Conservation (phyloP, 2,888 invertebrate genomes). For the Gryllus longicercus region DNA sequence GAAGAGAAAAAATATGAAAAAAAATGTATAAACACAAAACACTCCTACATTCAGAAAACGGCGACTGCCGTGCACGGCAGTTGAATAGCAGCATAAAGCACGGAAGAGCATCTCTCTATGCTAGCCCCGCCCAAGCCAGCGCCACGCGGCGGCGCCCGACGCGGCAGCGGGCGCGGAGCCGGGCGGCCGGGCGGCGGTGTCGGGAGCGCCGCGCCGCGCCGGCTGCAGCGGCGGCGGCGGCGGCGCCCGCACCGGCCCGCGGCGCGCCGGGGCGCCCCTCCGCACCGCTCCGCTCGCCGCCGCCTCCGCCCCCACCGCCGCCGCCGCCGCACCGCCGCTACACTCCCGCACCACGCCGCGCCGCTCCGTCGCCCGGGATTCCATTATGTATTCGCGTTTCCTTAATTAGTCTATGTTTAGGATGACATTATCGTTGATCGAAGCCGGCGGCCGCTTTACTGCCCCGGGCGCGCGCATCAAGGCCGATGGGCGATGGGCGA, state of each 20-base stretch:
- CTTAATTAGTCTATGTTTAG: not conserved
- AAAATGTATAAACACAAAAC: too few relatives aligned
- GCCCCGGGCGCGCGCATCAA: too few relatives aligned
- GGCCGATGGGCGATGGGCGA: too few relatives aligned
- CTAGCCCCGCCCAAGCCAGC: too few relatives aligned
- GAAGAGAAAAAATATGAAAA: too few relatives aligned
- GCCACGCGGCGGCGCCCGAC: too few relatives aligned
- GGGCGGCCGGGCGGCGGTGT: too few relatives aligned
- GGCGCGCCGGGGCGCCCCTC: not conserved
- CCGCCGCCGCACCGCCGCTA: not conserved
- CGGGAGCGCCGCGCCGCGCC: not conserved
- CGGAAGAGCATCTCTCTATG: too few relatives aligned
- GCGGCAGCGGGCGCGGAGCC: too few relatives aligned
- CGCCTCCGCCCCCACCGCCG: not conserved
- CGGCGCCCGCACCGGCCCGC: not conserved
- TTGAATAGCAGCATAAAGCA: too few relatives aligned
- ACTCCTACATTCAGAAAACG: too few relatives aligned
- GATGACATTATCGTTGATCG: not conserved
- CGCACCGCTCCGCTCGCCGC: not conserved
- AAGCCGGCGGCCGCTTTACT: not conserved
- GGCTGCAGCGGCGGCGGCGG: not conserved
- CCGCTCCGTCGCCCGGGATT: not conserved
- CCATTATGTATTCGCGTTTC: not conserved
- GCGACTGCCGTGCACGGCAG: too few relatives aligned
- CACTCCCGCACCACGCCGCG: not conserved